Evolutionary conservation across 2,797 vertebrate species (phyloP), one percentile per base, ranked within the genome.

Genomic region (Prunella strophiata): DNA sequence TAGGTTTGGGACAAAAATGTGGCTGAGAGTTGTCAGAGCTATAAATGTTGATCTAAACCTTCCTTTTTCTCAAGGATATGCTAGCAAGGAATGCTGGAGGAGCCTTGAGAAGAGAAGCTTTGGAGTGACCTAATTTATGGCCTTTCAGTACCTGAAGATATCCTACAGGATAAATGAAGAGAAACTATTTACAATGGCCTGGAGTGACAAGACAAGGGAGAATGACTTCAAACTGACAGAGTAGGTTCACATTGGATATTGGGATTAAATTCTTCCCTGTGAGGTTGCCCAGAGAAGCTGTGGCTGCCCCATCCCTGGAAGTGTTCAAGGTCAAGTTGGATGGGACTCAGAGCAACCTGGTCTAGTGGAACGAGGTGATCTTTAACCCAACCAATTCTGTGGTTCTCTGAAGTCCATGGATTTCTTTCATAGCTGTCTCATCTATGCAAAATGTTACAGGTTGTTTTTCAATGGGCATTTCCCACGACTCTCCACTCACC

Each of bases 1-100:
- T 29, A 54, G 5, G 1, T 58, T 73, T 47, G 48, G 3, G 55
- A 62, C 3, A 52, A 75, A 75, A 93, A 9, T 0, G 0, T 26
- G 57, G 58, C 36, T 71, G 34, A 45, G 13, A 67, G 32, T 47
- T 74, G n/a, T 67, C 36, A 81, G 36, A 77, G 29, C 30, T 88
- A 74, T 59, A 74, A 77, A 18, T 25, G 3, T 63, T 70, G 58
- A 67, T 52, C 23, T 48, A 45, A 71, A 42, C 5, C 16, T 45
- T 84, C 6, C 7, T 52, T 84, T 85, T 67, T 50, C 73, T 77
- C 13, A 58, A 22, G 25, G 18, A 36, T 63, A 59, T 76, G 8
- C 25, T 62, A 51, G 29, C 20, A 76, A 66, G 61, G 32, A 74
- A 55, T 73, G 36, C 36, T 83, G 65, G n/a, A 88, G 14, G 9